Base-by-base conservation (phyloP, 2,888 invertebrate genomes). In the Microplitis manilae region DNA sequence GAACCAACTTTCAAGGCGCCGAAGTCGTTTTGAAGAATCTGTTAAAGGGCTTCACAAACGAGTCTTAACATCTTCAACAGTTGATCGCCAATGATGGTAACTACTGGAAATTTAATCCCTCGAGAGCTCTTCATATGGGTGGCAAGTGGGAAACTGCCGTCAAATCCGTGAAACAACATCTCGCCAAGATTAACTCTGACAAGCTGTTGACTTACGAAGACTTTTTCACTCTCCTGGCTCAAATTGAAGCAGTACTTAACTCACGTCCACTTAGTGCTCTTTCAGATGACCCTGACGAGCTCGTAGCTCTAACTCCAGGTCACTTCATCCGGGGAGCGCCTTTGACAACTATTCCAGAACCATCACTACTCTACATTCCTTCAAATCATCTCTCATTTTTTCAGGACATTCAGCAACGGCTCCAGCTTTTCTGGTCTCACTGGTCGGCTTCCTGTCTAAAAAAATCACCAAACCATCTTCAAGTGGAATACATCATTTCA, bases 1-100 rank as follows among this genome's bases (percentile, higher is more conserved):
- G 83, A 0, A 83, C 82, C 0, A 84, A 83, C 60, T 84, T 84
- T 64, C 69, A 81, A 1, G 84, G 84, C 2, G 84, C 84, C 0
- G 64, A 78, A 2, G 50, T 30, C 1, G 77, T 78, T n/a, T 60
- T 81, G 1, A 70, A 65, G 13, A 5, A 62, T 5, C 50, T 78
- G 7, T 80, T 80, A 20, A n/a, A 5, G 6, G 4, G 8, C 9
- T 40, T 41, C 50, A 41, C 2, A 2, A 20, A 7, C 15, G 30
- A 15, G 38, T 65, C 20, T 9, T 5, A 65, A 30, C 65, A 65
- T 65, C 30, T 17, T 30, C 7, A 65, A 30, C 41, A 41, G 20
- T 1, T 65, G 6, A 30, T 65, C 30, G 30, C 9, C 30, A 50
- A 69, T 7, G 13, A 20, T 20, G 67, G 76, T 9, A 76, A 39